Evolutionary conservation across 1,140 invertebrate genomes (phyloP).

Genomic region (Euura saliciscinereae): DNA sequence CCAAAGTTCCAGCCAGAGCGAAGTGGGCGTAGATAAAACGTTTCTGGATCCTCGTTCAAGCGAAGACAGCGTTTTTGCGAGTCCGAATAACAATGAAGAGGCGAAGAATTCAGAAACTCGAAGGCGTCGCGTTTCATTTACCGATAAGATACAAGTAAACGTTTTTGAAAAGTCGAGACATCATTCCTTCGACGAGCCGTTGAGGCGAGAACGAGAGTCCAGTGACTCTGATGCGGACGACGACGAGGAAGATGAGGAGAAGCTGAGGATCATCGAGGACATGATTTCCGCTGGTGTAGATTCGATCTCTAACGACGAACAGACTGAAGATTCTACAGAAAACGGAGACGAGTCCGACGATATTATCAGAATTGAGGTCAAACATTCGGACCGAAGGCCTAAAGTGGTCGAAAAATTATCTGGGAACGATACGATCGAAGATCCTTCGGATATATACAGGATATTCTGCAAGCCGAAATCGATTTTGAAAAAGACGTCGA

Average conservation of each 20-base stretch:
- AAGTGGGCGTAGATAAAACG: neutral
- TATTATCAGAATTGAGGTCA: constrained; percentile 40
- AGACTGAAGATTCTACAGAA: constrained; percentile 20
- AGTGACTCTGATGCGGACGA: neutral
- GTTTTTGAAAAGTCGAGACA: neutral
- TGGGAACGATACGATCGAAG: constrained; percentile 28
- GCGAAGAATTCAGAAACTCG: neutral
- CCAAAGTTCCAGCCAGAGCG: neutral
- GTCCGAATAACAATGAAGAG: neutral
- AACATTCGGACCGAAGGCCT: constrained; percentile 32
- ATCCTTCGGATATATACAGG: constrained; percentile 45
- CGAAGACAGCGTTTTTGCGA: neutral
- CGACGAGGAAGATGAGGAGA: neutral
- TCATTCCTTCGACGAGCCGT: neutral
- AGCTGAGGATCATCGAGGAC: neutral
- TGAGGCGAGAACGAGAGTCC: neutral
- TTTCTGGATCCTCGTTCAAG: neutral
- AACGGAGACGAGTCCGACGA: constrained; percentile 28
- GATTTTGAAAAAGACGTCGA: constrained; percentile 43
- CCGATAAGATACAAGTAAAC: neutral
- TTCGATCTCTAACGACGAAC: constrained; percentile 8
- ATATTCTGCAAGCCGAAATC: constrained; percentile 41
- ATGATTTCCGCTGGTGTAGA: neutral
- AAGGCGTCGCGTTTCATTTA: constrained; percentile 1
- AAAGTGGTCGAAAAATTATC: constrained; percentile 6